These are phyloP conservation scores for Drosophila atroscutellata DNA, from an alignment of 2,888 invertebrate genomes.

Conservation along the genomic window DNA sequence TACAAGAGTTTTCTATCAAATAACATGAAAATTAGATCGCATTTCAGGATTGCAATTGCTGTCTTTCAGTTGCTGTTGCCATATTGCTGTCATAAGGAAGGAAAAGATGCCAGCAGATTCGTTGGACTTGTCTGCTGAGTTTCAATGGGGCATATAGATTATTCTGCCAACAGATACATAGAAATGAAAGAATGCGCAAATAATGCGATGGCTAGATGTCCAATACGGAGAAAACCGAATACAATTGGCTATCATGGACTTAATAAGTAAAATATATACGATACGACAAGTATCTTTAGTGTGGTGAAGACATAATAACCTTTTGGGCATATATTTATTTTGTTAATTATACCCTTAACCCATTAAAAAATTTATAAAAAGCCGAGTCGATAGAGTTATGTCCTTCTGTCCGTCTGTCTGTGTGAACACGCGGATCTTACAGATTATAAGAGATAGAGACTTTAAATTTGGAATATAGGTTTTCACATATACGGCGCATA, in stretches of 20 bases:
- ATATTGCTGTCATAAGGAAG: constrained; percentile 33
- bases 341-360: background rate
- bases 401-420: too few relatives aligned
- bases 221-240: constrained; percentile 16
- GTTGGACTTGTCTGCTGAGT: constrained; percentile 15
- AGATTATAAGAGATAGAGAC: too few relatives aligned
- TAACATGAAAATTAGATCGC: constrained; percentile 78
- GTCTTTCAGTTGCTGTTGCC: constrained; percentile 6
- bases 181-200: constrained; percentile 23
- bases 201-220: constrained; percentile 29
- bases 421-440: too few relatives aligned
- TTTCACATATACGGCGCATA: too few relatives aligned
- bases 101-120: constrained; percentile 30
- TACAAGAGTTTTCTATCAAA: constrained; percentile 75
- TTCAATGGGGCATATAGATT: constrained; percentile 30
- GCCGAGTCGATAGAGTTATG: too few relatives aligned
- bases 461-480: too few relatives aligned
- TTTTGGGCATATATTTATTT: background rate
- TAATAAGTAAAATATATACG: background rate
- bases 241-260: background rate
- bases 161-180: constrained; percentile 19
- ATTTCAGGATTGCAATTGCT: constrained; percentile 41
- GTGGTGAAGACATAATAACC: background rate
- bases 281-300: background rate
- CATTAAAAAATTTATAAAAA: too few relatives aligned